Evolutionary conservation across 1,140 invertebrate species (phyloP).

Genomic region (Sogatella furcifera): DNA sequence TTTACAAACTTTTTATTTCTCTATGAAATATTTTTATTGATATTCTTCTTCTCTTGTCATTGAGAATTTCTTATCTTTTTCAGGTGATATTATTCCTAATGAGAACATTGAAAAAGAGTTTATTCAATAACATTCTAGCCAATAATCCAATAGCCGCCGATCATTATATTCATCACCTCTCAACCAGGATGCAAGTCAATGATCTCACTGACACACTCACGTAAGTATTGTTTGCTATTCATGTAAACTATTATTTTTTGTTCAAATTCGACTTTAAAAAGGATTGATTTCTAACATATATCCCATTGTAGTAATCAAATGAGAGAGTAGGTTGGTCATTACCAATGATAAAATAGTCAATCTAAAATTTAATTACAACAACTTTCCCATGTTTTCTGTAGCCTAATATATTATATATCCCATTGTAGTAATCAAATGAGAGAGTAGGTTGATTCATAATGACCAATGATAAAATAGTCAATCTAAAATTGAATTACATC

Average conservation of each 20-base stretch:
- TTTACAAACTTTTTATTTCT: constrained; percentile 10
- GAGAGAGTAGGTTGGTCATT: too few species aligned
- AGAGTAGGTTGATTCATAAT: too few species aligned
- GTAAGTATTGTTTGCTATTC: constrained; percentile 29
- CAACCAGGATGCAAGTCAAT: constrained; percentile 35
- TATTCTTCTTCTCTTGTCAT: too few species aligned
- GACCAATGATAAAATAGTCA: too few species aligned
- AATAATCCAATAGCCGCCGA: constrained; percentile 36
- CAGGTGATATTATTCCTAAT: constrained; percentile 41
- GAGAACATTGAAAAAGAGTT: constrained; percentile 37
- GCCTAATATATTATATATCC: too few species aligned
- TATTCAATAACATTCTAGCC: constrained; percentile 36
- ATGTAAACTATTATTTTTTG: too few species aligned
- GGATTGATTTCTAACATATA: neutral
- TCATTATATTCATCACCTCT: constrained; percentile 40
- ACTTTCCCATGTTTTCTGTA: neutral
- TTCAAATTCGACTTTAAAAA: too few species aligned
- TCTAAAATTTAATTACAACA: too few species aligned
- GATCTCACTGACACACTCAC: constrained; percentile 41
- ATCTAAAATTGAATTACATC: too few species aligned
- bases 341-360: too few species aligned
- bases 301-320: too few species aligned
- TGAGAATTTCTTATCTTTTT: constrained; percentile 22
- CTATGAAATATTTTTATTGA: neutral
- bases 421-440: too few species aligned